Base-by-base conservation (phyloP, 2,113 vertebrate genomes). In the Turnix velox region DNA sequence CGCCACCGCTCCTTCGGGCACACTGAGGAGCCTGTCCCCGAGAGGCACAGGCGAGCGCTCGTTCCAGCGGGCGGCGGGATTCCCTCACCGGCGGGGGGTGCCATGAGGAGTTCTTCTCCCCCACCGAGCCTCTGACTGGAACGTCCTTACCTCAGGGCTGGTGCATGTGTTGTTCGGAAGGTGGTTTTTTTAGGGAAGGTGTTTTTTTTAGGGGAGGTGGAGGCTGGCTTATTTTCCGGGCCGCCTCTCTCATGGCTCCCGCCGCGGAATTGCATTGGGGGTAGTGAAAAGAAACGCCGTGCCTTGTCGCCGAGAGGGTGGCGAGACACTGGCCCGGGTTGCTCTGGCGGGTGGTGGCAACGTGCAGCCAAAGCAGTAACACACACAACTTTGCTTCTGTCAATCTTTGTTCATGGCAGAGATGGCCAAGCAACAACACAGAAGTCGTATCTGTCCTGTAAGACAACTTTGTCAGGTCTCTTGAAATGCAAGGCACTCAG, bases 161-260 rank as follows among this genome's bases (percentile, higher is more conserved):
- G 1, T 6, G 40, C 1, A 4, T 22, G 55, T 13, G 54, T 16
- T n/a, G 65, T 12, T 40, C 11, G 3, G 17, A 24, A 19, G 30
- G 4, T 25, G 30, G n/a, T n/a, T n/a, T n/a, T n/a, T n/a, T n/a
- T n/a, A n/a, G n/a, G n/a, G n/a, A n/a, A n/a, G n/a, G n/a, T n/a
- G n/a, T n/a, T 39, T 31, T 57, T 25, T n/a, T 15, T 30, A 1
- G 10, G 6, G 28, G 11, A 7, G 6, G 7, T 4, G 11, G 14
- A 4, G 19, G 12, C 16, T 4, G 15, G 4, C 5, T 31, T 23
- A 16, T 35, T 43, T 14, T 12, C 14, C 24, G 35, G 8, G 17
- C 40, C 19, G 2, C 37, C 18, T 45, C 18, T 8, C 5, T 10
- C 0, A 28, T 67, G 12, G 4, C 14, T 49, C 5, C 28, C 2